Evolutionary conservation across 1,140 invertebrate genomes (phyloP).

Genomic region (Pygmarrhopalites habei): DNA sequence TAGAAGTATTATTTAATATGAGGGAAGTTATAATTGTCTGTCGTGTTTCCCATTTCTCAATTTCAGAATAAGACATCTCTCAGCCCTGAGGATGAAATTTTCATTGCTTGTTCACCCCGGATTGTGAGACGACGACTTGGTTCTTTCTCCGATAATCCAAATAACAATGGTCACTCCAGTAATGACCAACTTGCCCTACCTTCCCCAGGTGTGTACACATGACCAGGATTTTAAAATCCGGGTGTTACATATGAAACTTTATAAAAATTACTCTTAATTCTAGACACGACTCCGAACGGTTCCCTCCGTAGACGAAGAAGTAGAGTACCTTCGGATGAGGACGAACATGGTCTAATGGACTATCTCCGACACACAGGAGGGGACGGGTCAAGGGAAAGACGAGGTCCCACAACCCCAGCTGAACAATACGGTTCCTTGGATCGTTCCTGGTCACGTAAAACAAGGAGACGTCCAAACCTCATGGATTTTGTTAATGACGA

Average conservation of each 20-base stretch:
- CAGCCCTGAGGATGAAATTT: constrained; percentile 51
- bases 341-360: constrained; percentile 76
- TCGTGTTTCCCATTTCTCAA: not conserved
- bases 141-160: constrained; percentile 52
- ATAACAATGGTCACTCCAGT: constrained; percentile 34
- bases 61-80: constrained; percentile 41
- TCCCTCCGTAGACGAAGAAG: constrained; percentile 70
- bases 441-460: constrained; percentile 78
- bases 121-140: constrained; percentile 58
- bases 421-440: constrained; percentile 52
- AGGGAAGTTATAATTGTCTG: no score
- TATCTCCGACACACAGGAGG: constrained; percentile 70
- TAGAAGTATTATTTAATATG: no score
- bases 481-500: constrained; percentile 49
- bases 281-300: constrained; percentile 81
- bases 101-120: constrained; percentile 58
- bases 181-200: constrained; percentile 33
- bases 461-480: constrained; percentile 62
- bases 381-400: constrained; percentile 62
- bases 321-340: constrained; percentile 71
- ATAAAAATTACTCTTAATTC: constrained; percentile 14
- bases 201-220: constrained; percentile 22
- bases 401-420: not conserved
- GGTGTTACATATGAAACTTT: no score
- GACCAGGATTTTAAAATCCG: no score